Conservation (phyloP, 2,113 vertebrate genomes). For the Ramphastos sulfuratus region DNA sequence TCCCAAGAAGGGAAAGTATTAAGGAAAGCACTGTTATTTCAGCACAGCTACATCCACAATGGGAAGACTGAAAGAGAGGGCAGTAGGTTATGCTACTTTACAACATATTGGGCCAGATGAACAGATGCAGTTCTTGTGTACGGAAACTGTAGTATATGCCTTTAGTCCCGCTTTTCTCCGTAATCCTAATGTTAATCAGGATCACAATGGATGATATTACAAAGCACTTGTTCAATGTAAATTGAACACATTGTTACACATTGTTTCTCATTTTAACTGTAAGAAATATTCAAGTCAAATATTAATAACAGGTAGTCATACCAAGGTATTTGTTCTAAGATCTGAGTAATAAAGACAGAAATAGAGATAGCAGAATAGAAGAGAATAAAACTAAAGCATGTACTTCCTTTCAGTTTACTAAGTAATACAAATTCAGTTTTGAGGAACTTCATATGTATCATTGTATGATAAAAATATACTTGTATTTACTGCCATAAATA, state of each 20-base stretch:
- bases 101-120: background rate
- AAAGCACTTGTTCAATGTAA: background rate
- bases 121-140: slow-evolving; percentile 10
- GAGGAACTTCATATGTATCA: background rate
- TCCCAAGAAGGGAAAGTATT: slow-evolving; percentile 4
- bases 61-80: background rate
- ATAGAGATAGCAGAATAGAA: background rate
- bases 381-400: background rate
- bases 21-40: background rate
- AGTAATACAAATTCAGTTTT: background rate
- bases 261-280: background rate
- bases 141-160: background rate
- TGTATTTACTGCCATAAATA: background rate
- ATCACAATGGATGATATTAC: background rate
- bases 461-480: background rate
- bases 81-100: slow-evolving; percentile 34
- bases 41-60: background rate
- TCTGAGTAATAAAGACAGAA: background rate
- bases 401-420: background rate
- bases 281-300: background rate
- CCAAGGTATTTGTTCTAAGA: background rate
- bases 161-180: background rate
- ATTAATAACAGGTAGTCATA: background rate
- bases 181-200: slow-evolving; percentile 13
- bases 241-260: background rate